Percentiles rank a stretch among this genome's conserved stretches.
Evolutionary conservation across 2,888 invertebrate species (phyloP).

Genomic region (Lysandra bellargus): DNA sequence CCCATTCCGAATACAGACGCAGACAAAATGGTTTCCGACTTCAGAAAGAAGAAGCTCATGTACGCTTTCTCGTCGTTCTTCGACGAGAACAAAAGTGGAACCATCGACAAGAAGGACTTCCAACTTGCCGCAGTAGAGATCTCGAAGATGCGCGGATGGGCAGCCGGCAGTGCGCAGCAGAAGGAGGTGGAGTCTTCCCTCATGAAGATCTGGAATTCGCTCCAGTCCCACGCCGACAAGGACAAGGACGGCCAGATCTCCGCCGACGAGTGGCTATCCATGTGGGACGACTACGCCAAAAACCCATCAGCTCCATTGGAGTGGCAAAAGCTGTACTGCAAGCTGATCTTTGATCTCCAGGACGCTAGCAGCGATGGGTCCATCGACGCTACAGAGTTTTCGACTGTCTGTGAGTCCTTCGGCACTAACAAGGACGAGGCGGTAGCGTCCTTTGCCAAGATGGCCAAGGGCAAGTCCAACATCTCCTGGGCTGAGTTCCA

Average conservation of each 20-base stretch:
- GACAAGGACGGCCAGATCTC: conserved; percentile 93
- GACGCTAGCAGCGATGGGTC: conserved; percentile 89
- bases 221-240: conserved; percentile 89
- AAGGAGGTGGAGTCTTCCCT: conserved; percentile 87
- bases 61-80: conserved; percentile 93
- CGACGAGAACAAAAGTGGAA: conserved; percentile 93
- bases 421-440: conserved; percentile 88
- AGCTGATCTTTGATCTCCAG: conserved; percentile 92
- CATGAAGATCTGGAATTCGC: conserved; percentile 90
- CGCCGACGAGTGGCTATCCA: conserved; percentile 91
- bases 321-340: conserved; percentile 92
- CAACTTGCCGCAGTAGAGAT: conserved; percentile 92
- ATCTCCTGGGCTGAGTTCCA: conserved; percentile 89
- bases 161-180: conserved; percentile 85
- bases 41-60: conserved; percentile 92
- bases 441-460: conserved; percentile 87
- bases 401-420: conserved; percentile 89
- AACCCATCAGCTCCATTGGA: conserved; percentile 86
- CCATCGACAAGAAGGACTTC: conserved; percentile 93
- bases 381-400: conserved; percentile 91
- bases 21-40: conserved; percentile 86
- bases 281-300: conserved; percentile 91
- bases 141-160: conserved; percentile 89
- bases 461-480: conserved; percentile 86
- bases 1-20: not conserved